A percentile compares a stretch with the other conserved stretches of the same genome.
These are phyloP conservation scores for Hypolimnas misippus DNA, from an alignment of 2,888 invertebrate genomes.

Conservation along the genomic window DNA sequence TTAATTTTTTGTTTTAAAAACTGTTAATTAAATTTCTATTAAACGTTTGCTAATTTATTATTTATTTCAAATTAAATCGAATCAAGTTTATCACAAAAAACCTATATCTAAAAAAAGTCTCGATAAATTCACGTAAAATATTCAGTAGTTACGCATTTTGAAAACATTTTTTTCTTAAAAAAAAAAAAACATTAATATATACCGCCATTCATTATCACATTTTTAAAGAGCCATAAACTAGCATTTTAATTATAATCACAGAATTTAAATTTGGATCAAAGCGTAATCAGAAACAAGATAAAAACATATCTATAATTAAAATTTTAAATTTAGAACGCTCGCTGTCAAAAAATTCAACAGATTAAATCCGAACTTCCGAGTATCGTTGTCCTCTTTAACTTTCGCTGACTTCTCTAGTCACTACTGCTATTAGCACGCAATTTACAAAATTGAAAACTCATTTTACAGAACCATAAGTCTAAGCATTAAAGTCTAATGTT, in stretches of 20 bases:
- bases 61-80: too few species aligned
- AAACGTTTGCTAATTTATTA: too few species aligned
- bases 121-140: too few species aligned
- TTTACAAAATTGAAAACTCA: constrained; percentile 8
- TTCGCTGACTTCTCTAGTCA: constrained; percentile 31
- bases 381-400: constrained; percentile 29
- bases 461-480: background rate
- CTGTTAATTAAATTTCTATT: too few species aligned
- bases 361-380: constrained; percentile 31
- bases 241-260: constrained; percentile 7
- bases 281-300: constrained; percentile 9
- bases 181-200: too few species aligned
- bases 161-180: background rate
- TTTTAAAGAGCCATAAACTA: too few species aligned
- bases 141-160: too few species aligned
- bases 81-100: too few species aligned
- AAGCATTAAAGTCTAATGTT: background rate
- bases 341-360: constrained; percentile 23
- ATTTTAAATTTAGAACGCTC: constrained; percentile 22
- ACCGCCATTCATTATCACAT: too few species aligned
- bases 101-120: too few species aligned
- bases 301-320: constrained; percentile 11
- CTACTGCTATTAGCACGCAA: constrained; percentile 18
- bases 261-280: constrained; percentile 2
- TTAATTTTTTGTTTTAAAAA: too few species aligned